A percentile compares a stretch with the other conserved stretches of the same genome.
phyloP scores from a whole-genome alignment of 2,797 vertebrate species.

The Pangasius djambal region DNA sequence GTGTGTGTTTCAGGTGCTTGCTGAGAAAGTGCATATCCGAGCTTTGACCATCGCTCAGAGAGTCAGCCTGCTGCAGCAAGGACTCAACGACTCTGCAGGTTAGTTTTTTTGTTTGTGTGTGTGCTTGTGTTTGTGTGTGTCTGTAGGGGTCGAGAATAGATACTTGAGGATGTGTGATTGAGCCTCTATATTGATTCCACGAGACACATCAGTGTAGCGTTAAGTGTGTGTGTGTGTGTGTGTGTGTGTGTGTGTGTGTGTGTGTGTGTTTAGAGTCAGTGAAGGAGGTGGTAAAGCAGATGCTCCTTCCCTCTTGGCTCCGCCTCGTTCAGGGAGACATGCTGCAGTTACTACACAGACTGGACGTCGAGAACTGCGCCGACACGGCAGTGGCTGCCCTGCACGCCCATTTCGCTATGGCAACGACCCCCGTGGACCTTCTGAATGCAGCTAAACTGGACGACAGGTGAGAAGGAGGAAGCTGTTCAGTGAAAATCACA shows the following conservation, averaged over 20 bases:
- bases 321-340: conserved; percentile 79
- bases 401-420: conserved; percentile 77
- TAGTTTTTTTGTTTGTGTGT: conserved; percentile 31
- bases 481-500: not conserved
- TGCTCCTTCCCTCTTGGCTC: conserved; percentile 89
- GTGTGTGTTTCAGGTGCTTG: conserved; percentile 80
- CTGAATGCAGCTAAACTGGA: conserved; percentile 76
- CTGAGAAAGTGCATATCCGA: conserved; percentile 92
- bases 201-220: not conserved
- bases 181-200: not conserved
- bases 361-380: conserved; percentile 93
- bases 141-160: not conserved
- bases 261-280: conserved; percentile 77
- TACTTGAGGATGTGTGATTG: not conserved
- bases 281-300: conserved; percentile 80
- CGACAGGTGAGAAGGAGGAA: conserved; percentile 73
- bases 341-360: conserved; percentile 86
- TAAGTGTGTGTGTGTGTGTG: not conserved
- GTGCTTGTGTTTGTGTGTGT: not conserved
- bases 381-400: conserved; percentile 82
- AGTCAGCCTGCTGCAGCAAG: conserved; percentile 89
- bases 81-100: conserved; percentile 92
- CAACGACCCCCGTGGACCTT: conserved; percentile 73
- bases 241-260: not conserved
- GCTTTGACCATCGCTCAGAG: conserved; percentile 92